Evolutionary conservation across 2,888 invertebrate genomes (phyloP).

Genomic region (Tenthredo livida): DNA sequence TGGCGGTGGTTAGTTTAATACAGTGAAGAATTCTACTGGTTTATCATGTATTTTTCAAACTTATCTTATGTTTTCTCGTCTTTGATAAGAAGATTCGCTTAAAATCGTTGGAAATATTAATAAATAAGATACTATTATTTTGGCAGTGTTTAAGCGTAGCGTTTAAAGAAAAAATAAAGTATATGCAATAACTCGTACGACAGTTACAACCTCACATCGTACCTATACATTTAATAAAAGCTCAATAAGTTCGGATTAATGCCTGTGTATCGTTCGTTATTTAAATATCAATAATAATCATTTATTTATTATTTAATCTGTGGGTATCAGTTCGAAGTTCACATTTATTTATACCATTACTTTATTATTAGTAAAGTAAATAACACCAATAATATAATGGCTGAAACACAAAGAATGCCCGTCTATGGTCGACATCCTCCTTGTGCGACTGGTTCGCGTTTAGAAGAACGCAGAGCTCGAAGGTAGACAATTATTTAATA

Average conservation of each 20-base stretch:
- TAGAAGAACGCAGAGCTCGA: constrained; percentile 87
- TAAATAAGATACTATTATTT: constrained; percentile 47
- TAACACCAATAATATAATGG: constrained; percentile 79
- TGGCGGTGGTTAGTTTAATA: constrained; percentile 65
- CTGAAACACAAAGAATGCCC: constrained; percentile 85
- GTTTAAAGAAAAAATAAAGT: constrained; percentile 22
- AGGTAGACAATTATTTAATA: constrained; percentile 76
- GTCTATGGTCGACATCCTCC: constrained; percentile 88
- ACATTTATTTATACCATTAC: neutral
- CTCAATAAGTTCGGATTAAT: constrained; percentile 23
- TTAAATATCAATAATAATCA: neutral
- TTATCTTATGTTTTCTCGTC: constrained; percentile 54
- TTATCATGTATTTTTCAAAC: constrained; percentile 61
- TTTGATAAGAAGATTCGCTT: constrained; percentile 53
- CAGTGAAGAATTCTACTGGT: constrained; percentile 56
- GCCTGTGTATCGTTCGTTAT: constrained; percentile 6
- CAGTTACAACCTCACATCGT: constrained; percentile 36
- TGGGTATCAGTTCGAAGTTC: neutral
- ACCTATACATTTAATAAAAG: constrained; percentile 10
- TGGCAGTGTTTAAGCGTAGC: constrained; percentile 11
- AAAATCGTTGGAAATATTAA: constrained; percentile 48
- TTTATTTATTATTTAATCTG: neutral
- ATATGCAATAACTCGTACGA: constrained; percentile 18
- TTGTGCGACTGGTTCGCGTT: constrained; percentile 86
- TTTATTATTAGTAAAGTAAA: constrained; percentile 6